phyloP scores from a whole-genome alignment of 2,113 vertebrate species.

The Climacteris rufus region DNA sequence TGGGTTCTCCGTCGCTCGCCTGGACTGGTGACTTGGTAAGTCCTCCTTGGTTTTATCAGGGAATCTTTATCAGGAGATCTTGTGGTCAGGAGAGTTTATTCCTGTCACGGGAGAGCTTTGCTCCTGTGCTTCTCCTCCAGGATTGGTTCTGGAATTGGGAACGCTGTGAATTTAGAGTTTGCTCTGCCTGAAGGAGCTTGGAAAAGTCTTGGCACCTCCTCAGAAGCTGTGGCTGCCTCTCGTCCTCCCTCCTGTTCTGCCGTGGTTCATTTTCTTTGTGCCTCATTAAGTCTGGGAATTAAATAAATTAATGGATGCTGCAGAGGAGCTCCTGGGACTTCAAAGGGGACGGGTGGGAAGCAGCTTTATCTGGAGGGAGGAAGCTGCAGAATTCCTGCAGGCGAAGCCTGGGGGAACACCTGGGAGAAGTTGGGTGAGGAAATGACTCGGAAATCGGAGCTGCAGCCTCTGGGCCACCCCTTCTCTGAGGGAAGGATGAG shows the following conservation, averaged over 20 bases:
- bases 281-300: neutral
- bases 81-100: neutral
- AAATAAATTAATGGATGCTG: neutral
- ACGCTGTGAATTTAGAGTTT: neutral
- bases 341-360: constrained; percentile 14
- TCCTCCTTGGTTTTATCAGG: neutral
- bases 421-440: neutral
- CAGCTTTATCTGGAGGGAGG: neutral
- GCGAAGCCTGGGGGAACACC: neutral
- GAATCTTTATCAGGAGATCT: neutral
- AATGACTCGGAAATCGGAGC: neutral
- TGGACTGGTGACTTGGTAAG: constrained; percentile 12
- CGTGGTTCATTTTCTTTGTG: neutral
- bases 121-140: neutral
- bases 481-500: rapidly evolving
- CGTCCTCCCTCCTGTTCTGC: neutral
- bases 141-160: neutral
- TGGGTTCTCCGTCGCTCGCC: neutral
- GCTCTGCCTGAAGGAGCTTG: neutral
- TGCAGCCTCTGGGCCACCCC: neutral
- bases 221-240: neutral
- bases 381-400: neutral
- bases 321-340: neutral
- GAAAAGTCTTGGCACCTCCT: neutral
- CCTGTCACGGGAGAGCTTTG: neutral